Conservation (phyloP, 2,888 invertebrate species). For the Aethes cnicana region DNA sequence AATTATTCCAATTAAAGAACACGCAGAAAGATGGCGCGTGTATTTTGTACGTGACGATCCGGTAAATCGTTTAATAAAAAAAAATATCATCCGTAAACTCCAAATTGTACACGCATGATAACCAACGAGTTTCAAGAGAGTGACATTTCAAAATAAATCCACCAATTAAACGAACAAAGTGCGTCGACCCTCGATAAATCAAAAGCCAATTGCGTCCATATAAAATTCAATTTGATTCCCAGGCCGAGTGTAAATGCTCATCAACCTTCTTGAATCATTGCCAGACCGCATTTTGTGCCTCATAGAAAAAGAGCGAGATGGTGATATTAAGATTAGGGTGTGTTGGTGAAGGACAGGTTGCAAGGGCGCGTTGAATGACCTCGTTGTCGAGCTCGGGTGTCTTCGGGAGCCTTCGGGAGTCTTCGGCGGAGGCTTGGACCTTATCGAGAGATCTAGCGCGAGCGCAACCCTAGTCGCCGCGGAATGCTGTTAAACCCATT, state of each 20-base stretch:
- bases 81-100: no score
- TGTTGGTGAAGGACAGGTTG: conserved; percentile 67
- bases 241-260: conserved; percentile 47
- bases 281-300: conserved; percentile 54
- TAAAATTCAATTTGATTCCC: conserved; percentile 64
- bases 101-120: conserved; percentile 2
- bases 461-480: conserved; percentile 57
- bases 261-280: conserved; percentile 67
- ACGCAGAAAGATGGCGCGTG: no score
- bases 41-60: no score
- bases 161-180: conserved; percentile 32
- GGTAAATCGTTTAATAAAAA: no score
- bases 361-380: conserved; percentile 72
- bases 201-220: conserved; percentile 55
- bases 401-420: conserved; percentile 58
- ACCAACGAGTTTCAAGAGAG: conserved; percentile 1
- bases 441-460: conserved; percentile 68
- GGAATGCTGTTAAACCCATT: conserved; percentile 32
- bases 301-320: conserved; percentile 57
- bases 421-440: conserved; percentile 58
- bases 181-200: conserved; percentile 45
- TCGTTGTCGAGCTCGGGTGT: conserved; percentile 52
- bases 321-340: conserved; percentile 40
- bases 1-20: no score
- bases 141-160: conserved; percentile 20